Evolutionary conservation across 2,797 vertebrate genomes (phyloP).

Genomic region (Chaetophractus vellerosus): DNA sequence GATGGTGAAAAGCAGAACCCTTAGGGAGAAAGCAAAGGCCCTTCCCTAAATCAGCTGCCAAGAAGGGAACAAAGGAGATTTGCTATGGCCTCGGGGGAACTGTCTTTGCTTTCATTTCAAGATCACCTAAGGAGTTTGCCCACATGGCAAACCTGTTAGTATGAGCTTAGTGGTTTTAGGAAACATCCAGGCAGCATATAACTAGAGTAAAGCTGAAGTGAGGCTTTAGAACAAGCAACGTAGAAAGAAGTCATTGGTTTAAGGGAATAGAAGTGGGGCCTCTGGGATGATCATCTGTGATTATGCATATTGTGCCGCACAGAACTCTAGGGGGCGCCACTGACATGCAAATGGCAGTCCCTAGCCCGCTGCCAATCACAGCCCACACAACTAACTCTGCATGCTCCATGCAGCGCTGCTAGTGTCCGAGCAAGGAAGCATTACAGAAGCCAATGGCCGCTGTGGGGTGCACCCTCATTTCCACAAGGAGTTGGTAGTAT

Average conservation of each 20-base stretch:
- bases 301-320: rapidly evolving
- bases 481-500: background rate
- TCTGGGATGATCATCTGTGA: background rate
- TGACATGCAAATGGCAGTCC: background rate
- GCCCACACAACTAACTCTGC: too few relatives aligned
- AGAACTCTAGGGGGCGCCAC: background rate
- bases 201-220: background rate
- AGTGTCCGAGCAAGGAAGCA: background rate
- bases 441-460: background rate
- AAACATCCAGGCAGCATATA: background rate
- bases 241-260: conserved; percentile 5
- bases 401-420: background rate
- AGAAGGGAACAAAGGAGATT: background rate
- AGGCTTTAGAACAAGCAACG: background rate
- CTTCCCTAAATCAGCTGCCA: background rate
- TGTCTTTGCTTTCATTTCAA: conserved; percentile 8
- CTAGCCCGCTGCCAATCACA: background rate
- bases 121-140: background rate
- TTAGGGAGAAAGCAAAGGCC: background rate
- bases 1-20: background rate
- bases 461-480: background rate
- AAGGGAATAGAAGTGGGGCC: background rate
- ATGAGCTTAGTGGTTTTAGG: background rate
- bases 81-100: background rate
- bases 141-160: background rate